These are phyloP conservation scores for Allygus modestus DNA, from an alignment of 2,888 invertebrate genomes.

Conservation along the genomic window DNA sequence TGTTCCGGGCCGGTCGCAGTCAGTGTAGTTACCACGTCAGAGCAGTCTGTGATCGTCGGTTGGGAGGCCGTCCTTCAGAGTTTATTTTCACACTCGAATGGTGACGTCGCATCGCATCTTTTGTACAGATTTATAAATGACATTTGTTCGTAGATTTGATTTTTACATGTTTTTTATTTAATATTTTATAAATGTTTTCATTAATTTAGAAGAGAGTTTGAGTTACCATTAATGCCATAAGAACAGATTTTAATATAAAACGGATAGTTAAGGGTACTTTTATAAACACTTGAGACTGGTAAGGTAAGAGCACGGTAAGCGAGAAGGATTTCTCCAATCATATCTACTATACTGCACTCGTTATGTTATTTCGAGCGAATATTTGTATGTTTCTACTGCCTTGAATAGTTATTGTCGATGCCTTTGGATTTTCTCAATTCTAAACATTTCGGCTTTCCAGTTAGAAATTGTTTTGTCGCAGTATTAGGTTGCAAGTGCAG, in stretches of 20 bases:
- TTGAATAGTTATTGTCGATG: constrained; percentile 61
- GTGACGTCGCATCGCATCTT: constrained; percentile 6
- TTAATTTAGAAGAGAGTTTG: constrained; percentile 64
- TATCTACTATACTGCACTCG: constrained; percentile 55
- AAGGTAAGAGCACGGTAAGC: constrained; percentile 48
- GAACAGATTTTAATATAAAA: constrained; percentile 61
- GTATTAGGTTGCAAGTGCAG: constrained; percentile 5
- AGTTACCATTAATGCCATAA: constrained; percentile 68
- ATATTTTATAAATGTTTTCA: constrained; percentile 58
- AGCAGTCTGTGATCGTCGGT: constrained; percentile 68
- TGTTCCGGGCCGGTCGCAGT: constrained; percentile 14
- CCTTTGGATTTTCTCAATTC: constrained; percentile 50
- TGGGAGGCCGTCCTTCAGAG: constrained; percentile 63
- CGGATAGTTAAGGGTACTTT: constrained; percentile 60
- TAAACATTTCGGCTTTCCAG: constrained; percentile 20
- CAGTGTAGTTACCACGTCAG: constrained; percentile 66
- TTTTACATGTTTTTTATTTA: constrained; percentile 58
- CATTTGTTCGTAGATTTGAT: constrained; percentile 62
- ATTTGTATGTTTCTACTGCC: constrained; percentile 64
- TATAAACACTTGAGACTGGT: constrained; percentile 62
- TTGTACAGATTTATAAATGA: constrained; percentile 57
- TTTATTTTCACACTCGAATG: constrained; percentile 51
- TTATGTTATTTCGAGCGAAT: constrained; percentile 58
- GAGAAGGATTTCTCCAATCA: constrained; percentile 35
- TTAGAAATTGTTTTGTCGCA: constrained; percentile 20